Evolutionary conservation across 1,140 invertebrate species (phyloP), one percentile per base, ranked within the genome.

Genomic region (Eubasilissa regina): DNA sequence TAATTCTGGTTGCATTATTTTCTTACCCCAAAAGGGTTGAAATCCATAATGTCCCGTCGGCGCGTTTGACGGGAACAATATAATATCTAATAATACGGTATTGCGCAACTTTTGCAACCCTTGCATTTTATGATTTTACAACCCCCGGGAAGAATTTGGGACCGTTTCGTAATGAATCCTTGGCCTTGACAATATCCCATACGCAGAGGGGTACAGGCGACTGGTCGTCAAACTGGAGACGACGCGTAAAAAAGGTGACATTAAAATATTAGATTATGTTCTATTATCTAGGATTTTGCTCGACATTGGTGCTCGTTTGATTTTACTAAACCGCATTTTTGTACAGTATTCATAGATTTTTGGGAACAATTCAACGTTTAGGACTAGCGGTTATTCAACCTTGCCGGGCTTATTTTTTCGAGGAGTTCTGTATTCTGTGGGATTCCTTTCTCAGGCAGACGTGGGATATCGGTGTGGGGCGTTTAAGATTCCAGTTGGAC

Each of bases 321-420:
- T 17, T 70, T 70, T 21, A 17, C 45, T 47, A 6, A 0, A 19
- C 11, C 19, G 6, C 17, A 48, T 70, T 70, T 51, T 48, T n/a
- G 45, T 48, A 35, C 13, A 7, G 9, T 47, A n/a, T 19, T 15
- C 45, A 17, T 21, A 70, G 15, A 45, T 17, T 48, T 48, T 70
- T 48, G n/a, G 66, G 45, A 47, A 70, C 66, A 70, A 45, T 70
- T 48, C 45, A 12, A 21, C 3, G 66, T 17, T 64, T 64, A 44
- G n/a, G n/a, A 47, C 73, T 81, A 81, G 80, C 80, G 80, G 80
- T 81, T 81, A 81, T 81, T 81, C 77, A 81, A 81, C 80, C 77
- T 79, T 79, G 74, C 56, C 58, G 48, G 73, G 66, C 81, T 56
- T 44, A 78, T 81, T 81, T 81, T 64, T 77, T 77, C 76, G 53